These are phyloP conservation scores for Anabacerthia variegaticeps DNA, from an alignment of 2,797 vertebrate genomes.

Conservation along the genomic window DNA sequence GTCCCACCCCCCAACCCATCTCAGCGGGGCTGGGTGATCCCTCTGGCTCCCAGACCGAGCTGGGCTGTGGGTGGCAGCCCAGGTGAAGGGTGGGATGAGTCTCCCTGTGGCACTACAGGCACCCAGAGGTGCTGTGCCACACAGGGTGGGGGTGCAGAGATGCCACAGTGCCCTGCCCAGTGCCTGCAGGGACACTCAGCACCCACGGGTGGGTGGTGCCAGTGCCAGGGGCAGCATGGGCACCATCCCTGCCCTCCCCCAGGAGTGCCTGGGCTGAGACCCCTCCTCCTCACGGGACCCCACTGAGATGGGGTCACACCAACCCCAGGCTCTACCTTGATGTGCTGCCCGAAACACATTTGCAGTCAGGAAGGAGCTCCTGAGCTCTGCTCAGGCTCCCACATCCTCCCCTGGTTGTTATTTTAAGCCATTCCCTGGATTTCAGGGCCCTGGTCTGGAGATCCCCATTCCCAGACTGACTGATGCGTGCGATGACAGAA, in stretches of 20 bases:
- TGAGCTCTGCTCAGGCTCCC: background rate
- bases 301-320: fast-evolving
- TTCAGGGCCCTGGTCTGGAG: conserved; percentile 20
- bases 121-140: background rate
- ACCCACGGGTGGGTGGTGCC: background rate
- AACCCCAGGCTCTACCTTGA: background rate
- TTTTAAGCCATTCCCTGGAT: background rate
- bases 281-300: background rate
- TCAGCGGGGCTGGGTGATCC: background rate
- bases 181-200: background rate
- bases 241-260: background rate
- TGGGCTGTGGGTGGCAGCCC: background rate
- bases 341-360: fast-evolving
- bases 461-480: conserved; percentile 55
- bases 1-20: background rate
- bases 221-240: fast-evolving
- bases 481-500: conserved; percentile 34
- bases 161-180: fast-evolving
- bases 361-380: background rate
- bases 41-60: background rate
- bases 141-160: fast-evolving
- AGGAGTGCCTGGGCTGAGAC: fast-evolving
- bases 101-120: background rate
- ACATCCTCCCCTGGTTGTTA: background rate
- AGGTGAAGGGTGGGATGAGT: background rate